These are phyloP conservation scores for Melipona quadrifasciata DNA, from an alignment of 1,140 invertebrate species.

Conservation along the genomic window DNA sequence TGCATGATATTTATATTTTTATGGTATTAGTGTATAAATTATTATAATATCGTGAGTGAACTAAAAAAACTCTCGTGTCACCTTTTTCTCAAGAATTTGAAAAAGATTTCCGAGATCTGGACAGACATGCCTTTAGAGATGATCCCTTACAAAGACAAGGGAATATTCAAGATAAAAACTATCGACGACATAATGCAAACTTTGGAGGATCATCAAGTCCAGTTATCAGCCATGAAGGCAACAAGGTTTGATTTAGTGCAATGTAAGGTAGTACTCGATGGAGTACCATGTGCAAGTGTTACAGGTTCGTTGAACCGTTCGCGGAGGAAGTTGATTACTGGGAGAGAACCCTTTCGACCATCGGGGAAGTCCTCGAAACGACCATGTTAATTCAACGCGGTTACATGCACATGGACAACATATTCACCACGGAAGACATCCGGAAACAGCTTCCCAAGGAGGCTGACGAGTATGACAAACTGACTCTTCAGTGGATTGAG, in stretches of 20 bases:
- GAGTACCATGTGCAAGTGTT: background rate
- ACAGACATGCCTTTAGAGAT: constrained; percentile 87
- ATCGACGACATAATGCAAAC: constrained; percentile 88
- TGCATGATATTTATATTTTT: no score
- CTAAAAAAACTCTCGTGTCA: background rate
- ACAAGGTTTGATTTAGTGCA: constrained; percentile 81
- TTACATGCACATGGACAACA: constrained; percentile 93
- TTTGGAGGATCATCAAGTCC: constrained; percentile 88
- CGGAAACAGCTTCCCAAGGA: constrained; percentile 91
- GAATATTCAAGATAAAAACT: constrained; percentile 83
- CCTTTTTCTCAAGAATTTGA: constrained; percentile 82
- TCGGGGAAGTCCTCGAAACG: constrained; percentile 90
- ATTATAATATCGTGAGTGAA: background rate
- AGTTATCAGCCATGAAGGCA: constrained; percentile 91
- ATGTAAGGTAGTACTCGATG: no score
- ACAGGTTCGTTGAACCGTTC: constrained; percentile 88
- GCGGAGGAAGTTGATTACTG: constrained; percentile 82
- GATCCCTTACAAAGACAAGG: constrained; percentile 86
- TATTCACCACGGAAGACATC: constrained; percentile 93
- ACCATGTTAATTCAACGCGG: constrained; percentile 89
- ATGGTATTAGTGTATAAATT: no score
- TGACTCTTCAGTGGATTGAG: constrained; percentile 88
- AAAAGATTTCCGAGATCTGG: constrained; percentile 88
- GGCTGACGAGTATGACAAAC: constrained; percentile 87
- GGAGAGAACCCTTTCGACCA: constrained; percentile 90